Base-by-base conservation (phyloP, 2,888 invertebrate genomes). In the Andrena chrysosceles region DNA sequence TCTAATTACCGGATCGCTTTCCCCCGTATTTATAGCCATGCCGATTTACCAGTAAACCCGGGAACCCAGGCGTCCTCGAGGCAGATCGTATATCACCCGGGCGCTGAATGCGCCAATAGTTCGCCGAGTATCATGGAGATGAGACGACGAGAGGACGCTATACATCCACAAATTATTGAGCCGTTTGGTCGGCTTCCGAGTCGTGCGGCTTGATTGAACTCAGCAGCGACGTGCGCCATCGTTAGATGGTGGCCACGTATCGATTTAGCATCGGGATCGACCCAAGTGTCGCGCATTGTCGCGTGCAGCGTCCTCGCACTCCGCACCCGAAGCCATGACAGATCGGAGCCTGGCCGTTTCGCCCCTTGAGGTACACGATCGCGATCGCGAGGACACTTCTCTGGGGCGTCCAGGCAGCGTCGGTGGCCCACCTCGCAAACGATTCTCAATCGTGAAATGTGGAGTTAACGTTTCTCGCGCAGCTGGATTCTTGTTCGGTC, bases 81-180 rank as follows among this genome's bases (percentile, higher is more conserved):
- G 10, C 67, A n/a, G 56, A 29, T 52, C 72, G 69, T 76, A 69
- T 33, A 82, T 81, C 72, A 72, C 72, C 42, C 72, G 60, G n/a
- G 33, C 60, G 33, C 3, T 75, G 83, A 77, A 74, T 82, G 77
- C 77, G 64, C 62, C 67, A 49, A 77, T 82, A 74, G 73, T 62
- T 71, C 70, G 42, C 56, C 62, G 71, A 77, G 63, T 77, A 77
- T 78, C 83, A 66, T 23, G 68, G 62, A 52, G 81, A 81, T 79
- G 84, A 81, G 81, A 63, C 63, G 69, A 33, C n/a, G 42, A 69
- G 66, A 8, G 56, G 29, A 13, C 31, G 49, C 56, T 72, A 60
- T 71, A 68, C 62, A 72, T 77, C 52, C 63, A 67, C 68, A 66
- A 85, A 87, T 83, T 87, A 87, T 85, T 77, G 82, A 82, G 69